These are phyloP conservation scores for Epinephelus coioides DNA, from an alignment of 2,797 vertebrate genomes.

Conservation along the genomic window DNA sequence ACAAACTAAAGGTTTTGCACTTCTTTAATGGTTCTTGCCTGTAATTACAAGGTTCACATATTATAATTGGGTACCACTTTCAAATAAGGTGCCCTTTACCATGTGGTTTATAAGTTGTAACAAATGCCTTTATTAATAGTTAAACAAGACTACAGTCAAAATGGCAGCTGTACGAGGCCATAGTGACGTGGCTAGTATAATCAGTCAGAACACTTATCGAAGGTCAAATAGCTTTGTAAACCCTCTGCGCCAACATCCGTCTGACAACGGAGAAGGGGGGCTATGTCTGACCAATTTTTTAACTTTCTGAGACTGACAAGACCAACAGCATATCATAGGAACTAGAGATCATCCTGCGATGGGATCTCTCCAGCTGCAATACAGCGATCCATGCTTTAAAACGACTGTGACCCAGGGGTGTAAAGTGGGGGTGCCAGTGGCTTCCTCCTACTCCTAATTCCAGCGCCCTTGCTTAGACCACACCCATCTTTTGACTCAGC, in stretches of 20 bases:
- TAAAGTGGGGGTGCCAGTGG: too few relatives aligned
- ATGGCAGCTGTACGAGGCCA: neutral
- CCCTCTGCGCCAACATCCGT: too few relatives aligned
- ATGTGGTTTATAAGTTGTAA: constrained; percentile 10
- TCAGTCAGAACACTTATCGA: neutral
- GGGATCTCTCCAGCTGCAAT: too few relatives aligned
- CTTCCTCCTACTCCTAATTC: too few relatives aligned
- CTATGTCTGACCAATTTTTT: neutral
- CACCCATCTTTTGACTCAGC: too few relatives aligned
- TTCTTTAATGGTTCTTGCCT: constrained; percentile 9
- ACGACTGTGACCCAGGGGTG: too few relatives aligned
- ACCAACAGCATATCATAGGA: neutral
- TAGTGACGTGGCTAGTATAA: neutral
- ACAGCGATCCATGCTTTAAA: too few relatives aligned
- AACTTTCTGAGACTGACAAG: neutral
- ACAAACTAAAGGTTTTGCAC: constrained; percentile 28
- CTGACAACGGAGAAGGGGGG: neutral
- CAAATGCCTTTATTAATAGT: constrained; percentile 6
- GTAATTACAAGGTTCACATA: constrained; percentile 21
- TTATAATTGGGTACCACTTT: constrained; percentile 19
- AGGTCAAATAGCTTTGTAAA: neutral
- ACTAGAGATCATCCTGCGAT: too few relatives aligned
- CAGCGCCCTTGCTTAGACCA: too few relatives aligned
- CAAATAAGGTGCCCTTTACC: constrained; percentile 4
- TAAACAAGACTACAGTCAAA: neutral